Conservation (phyloP, 2,113 vertebrate genomes). For the Pomatorhinus ruficollis region DNA sequence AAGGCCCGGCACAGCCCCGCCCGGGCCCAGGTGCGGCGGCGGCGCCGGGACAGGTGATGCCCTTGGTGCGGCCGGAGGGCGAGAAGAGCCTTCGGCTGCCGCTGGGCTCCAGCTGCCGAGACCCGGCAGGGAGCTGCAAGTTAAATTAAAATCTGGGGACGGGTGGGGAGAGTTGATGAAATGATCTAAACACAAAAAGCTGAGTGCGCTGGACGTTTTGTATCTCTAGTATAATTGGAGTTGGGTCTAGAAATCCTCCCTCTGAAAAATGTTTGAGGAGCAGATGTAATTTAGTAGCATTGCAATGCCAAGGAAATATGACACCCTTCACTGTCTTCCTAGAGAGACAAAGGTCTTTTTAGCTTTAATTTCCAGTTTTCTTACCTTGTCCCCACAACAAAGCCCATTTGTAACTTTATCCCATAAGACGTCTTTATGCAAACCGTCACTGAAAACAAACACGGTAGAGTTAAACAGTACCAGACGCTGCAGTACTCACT, state of each 20-base stretch:
- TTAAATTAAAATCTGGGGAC: background rate
- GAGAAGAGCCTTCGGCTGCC: background rate
- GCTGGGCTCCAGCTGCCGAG: background rate
- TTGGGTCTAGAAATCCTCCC: background rate
- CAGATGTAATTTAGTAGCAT: background rate
- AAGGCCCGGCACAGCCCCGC: background rate
- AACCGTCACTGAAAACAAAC: background rate
- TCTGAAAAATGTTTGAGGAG: conserved; percentile 18
- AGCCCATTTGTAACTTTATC: background rate
- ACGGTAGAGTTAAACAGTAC: background rate
- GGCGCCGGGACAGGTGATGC: background rate
- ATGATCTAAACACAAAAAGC: background rate
- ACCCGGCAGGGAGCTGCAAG: background rate
- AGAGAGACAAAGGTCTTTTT: background rate
- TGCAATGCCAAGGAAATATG: background rate
- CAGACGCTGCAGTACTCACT: fast-evolving
- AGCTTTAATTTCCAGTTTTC: background rate
- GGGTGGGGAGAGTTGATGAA: background rate
- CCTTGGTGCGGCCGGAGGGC: background rate
- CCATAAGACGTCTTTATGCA: background rate
- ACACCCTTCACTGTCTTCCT: background rate
- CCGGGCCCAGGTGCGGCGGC: background rate
- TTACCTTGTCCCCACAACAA: background rate
- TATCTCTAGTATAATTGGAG: background rate
- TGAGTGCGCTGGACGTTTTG: background rate